Evolutionary conservation across 2,113 vertebrate species (phyloP).

Genomic region (Euleptes europaea): DNA sequence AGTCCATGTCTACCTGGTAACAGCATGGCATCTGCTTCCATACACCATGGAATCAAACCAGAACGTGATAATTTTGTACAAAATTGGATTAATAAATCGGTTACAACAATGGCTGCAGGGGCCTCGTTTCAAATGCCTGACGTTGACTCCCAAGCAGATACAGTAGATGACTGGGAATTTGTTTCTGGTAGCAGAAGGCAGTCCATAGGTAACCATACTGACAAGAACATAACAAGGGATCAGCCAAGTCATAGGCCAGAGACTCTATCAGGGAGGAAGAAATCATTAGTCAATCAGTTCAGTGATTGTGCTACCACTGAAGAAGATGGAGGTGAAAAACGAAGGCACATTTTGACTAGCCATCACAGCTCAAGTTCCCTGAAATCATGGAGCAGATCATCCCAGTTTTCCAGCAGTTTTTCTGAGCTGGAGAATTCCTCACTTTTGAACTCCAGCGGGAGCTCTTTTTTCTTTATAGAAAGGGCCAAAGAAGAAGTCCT

Average conservation of each 20-base stretch:
- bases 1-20: fast-evolving
- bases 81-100: background rate
- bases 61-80: fast-evolving
- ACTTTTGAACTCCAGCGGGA: constrained; percentile 42
- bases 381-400: constrained; percentile 16
- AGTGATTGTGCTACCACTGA: constrained; percentile 65
- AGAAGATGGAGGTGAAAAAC: constrained; percentile 53
- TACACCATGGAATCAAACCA: fast-evolving
- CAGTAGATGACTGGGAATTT: constrained; percentile 16
- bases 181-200: background rate
- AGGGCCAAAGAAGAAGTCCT: constrained; percentile 41
- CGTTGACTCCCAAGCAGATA: constrained; percentile 61
- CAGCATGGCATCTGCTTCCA: fast-evolving
- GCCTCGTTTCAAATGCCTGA: background rate
- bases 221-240: fast-evolving
- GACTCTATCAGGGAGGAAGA: fast-evolving
- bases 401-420: constrained; percentile 34
- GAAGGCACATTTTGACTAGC: background rate
- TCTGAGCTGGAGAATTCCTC: constrained; percentile 23
- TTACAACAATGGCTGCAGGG: fast-evolving
- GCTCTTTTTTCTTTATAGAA: constrained; percentile 41
- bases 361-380: constrained; percentile 47
- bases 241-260: fast-evolving
- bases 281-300: fast-evolving
- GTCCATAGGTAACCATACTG: background rate